phyloP scores from a whole-genome alignment of 1,140 invertebrate genomes.

The Euwallacea fornicatus region DNA sequence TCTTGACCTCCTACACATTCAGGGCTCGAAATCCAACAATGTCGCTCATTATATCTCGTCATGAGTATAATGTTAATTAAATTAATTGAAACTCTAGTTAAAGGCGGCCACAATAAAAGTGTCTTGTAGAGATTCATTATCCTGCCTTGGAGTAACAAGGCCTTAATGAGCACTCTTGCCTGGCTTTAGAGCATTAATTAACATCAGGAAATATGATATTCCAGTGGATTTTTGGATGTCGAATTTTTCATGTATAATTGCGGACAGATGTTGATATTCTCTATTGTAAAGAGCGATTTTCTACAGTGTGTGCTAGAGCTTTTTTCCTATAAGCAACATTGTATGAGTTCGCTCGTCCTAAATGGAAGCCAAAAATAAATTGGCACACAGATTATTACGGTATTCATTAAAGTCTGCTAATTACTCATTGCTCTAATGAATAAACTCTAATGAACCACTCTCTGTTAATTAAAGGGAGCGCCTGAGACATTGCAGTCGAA shows the following conservation, averaged over 20 bases:
- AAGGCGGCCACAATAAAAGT: constrained; percentile 51
- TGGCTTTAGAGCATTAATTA: constrained; percentile 52
- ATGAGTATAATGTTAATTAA: constrained; percentile 50
- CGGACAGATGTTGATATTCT: too few species aligned
- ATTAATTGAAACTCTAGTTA: constrained; percentile 52
- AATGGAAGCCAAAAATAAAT: too few species aligned
- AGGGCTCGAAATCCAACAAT: too few species aligned
- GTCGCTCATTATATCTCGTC: constrained; percentile 1
- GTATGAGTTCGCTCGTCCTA: too few species aligned
- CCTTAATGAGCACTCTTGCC: constrained; percentile 52
- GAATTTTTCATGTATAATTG: too few species aligned
- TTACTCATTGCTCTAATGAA: constrained; percentile 84
- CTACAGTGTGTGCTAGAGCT: too few species aligned
- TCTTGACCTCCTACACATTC: too few species aligned
- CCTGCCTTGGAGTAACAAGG: constrained; percentile 50
- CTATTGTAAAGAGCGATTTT: not conserved
- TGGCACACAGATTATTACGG: constrained; percentile 53
- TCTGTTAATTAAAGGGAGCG: constrained; percentile 77
- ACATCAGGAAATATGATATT: constrained; percentile 50
- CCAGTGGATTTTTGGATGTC: not conserved
- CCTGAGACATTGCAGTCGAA: constrained; percentile 34
- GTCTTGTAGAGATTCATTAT: constrained; percentile 53
- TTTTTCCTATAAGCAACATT: too few species aligned
- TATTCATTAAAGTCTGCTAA: constrained; percentile 81
- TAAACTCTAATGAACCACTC: constrained; percentile 85